Evolutionary conservation across 92 coral and sea anemone genomes (phyloP), one percentile per base, ranked within the genome.

Genomic region (Palythoa heliodiscus): DNA sequence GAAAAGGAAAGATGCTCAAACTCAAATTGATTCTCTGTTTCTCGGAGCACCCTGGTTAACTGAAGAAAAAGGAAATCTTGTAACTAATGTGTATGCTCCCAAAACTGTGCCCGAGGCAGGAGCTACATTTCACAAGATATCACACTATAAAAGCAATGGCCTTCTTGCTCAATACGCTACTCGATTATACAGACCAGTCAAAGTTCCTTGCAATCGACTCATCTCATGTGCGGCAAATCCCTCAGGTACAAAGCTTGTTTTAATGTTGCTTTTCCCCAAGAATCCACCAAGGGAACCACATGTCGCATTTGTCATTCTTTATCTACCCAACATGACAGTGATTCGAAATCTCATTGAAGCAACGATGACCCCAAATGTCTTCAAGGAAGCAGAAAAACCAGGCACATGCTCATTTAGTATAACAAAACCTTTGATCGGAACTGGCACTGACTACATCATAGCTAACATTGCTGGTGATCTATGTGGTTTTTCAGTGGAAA

Each of bases 11-110:
- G 70, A 88, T 25, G 84, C 80, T 23, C 93, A 92, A 71, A 92
- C 88, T 40, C 80, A 88, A 43, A 92, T 94, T 75, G 88, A 90
- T 71, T 83, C 98, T 0, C 83, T 94, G 75, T 90, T 75, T 48
- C 85, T 94, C 68, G 98, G 93, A 67, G 82, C 89, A 29, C 95
- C 95, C 12, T 94, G 98, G 98, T 61, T 83, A 82, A 90, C 87
- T n/a, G 89, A 86, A 52, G 83, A 83, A 0, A 66, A 73, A 54
- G 92, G 73, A 7, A 76, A 94, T 38, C 78, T 86, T 57, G 76
- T 92, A 19, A 88, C 82, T 7, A 43, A 90, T 82, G 77, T 92
- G 63, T 90, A 88, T 82, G 88, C 91, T 19, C 93, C 95, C 58
- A 90, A 91, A 73, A 87, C 70, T 88, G 93, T 94, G 11, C 98